Evolutionary conservation across 2,888 invertebrate genomes (phyloP), one percentile per base, ranked within the genome.

Genomic region (Dryadula phaetusa): DNA sequence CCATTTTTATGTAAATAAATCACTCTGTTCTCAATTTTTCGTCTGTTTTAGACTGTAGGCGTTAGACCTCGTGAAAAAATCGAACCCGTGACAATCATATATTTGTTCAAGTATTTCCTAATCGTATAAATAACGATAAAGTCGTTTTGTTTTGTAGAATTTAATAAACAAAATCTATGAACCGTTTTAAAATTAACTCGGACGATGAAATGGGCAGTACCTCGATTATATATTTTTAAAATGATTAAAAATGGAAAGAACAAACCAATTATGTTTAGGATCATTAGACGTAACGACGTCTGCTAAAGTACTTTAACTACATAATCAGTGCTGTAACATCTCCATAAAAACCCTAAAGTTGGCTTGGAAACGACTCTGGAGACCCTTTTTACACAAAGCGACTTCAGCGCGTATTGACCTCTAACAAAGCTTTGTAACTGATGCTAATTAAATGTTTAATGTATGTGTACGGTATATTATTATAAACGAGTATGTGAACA

Each of bases 371-470:
- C 62, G 66, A 68, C 67, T 70, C 68, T 60, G 60, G 64, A 49
- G 64, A 60, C 71, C 84, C 85, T 84, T 87, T 89, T 88, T 84
- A 79, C 79, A 77, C 81, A 79, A 80, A 82, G 67, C 79, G 77
- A 76, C 75, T 81, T 82, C 83, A 78, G 76, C 74, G 74, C 80
- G 80, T 82, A 84, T 85, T 85, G 87, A 84, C 86, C 86, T 82
- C 80, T 77, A 79, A 80, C 79, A 76, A 77, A 71, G 81, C 84
- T 86, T 87, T 87, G 82, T 86, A 87, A 84, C 81, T 78, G 77
- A 82, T 82, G 82, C 87, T 89, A 88, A 88, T 89, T 89, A 87
- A 88, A 89, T 87, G 83, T 87, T 83, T 81, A 77, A 77, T 85
- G 82, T 80, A 84, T 85, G 82, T 80, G 84, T 82, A 86, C 78